Percentiles rank a stretch among this genome's conserved stretches.
These are phyloP conservation scores for Triplophysa bombifrons DNA, from an alignment of 2,797 vertebrate genomes.

Conservation along the genomic window DNA sequence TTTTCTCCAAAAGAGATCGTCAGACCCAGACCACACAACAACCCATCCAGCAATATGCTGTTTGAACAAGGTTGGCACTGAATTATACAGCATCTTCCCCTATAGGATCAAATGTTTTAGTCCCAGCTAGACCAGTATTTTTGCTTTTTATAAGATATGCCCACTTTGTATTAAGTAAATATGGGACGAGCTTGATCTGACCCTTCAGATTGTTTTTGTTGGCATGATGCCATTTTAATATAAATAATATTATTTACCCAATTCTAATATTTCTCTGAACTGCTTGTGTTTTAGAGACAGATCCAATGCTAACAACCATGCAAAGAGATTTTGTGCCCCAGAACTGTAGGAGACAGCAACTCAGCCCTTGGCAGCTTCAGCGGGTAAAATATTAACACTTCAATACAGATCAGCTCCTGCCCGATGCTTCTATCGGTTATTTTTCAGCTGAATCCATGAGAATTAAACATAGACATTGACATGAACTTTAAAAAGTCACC, in stretches of 20 bases:
- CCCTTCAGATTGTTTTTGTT: neutral
- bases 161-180: neutral
- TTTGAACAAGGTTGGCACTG: slow-evolving; percentile 57
- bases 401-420: slow-evolving; percentile 18
- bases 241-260: neutral
- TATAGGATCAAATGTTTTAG: neutral
- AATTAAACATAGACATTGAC: slow-evolving; percentile 8
- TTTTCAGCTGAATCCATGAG: neutral
- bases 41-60: slow-evolving; percentile 48
- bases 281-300: slow-evolving; percentile 48
- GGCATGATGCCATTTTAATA: neutral
- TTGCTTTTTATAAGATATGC: neutral
- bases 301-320: slow-evolving; percentile 41
- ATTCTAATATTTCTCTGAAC: slow-evolving; percentile 27
- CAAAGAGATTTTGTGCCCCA: slow-evolving; percentile 54
- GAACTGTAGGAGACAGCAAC: slow-evolving; percentile 27
- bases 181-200: neutral
- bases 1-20: slow-evolving; percentile 27
- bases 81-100: neutral
- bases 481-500: too few species aligned
- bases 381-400: slow-evolving; percentile 41
- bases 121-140: neutral
- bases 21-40: slow-evolving; percentile 8
- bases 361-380: slow-evolving; percentile 24
- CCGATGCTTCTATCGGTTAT: neutral